A percentile compares a stretch with the other conserved stretches of the same genome.
Evolutionary conservation across 2,113 vertebrate species (phyloP).

Genomic region (Petaurus breviceps): DNA sequence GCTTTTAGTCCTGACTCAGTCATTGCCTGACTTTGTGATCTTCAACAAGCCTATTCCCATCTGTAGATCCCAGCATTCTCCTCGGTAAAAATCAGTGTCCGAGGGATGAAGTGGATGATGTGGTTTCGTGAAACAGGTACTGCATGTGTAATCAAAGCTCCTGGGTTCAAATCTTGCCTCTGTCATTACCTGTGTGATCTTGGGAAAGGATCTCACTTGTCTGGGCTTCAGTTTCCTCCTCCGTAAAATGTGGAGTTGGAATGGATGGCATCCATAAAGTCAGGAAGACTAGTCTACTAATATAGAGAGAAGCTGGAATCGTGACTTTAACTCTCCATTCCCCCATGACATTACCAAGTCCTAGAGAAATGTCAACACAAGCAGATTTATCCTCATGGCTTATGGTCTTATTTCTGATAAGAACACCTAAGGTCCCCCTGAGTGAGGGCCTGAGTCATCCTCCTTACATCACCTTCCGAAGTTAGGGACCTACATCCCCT

Average conservation of each 20-base stretch:
- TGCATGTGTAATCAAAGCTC: neutral
- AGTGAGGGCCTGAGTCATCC: neutral
- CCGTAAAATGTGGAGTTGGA: neutral
- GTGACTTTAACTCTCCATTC: neutral
- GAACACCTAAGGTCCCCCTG: neutral
- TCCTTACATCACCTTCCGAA: neutral
- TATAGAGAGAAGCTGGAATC: neutral
- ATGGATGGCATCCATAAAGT: neutral
- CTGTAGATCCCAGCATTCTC: neutral
- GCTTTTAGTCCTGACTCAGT: neutral
- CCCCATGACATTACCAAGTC: neutral
- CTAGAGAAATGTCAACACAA: neutral
- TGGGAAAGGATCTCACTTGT: neutral
- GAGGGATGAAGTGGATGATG: neutral
- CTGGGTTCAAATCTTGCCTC: neutral
- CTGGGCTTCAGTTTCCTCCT: neutral
- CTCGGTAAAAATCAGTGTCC: neutral
- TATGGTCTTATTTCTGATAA: neutral
- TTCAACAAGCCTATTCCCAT: neutral
- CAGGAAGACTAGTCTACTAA: neutral
- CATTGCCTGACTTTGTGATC: neutral
- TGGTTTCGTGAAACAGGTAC: neutral
- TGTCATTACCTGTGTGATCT: neutral
- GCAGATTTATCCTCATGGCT: neutral
- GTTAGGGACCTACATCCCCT: neutral